Evolutionary conservation across 2,113 vertebrate species (phyloP).

Genomic region (Oophaga pumilio): DNA sequence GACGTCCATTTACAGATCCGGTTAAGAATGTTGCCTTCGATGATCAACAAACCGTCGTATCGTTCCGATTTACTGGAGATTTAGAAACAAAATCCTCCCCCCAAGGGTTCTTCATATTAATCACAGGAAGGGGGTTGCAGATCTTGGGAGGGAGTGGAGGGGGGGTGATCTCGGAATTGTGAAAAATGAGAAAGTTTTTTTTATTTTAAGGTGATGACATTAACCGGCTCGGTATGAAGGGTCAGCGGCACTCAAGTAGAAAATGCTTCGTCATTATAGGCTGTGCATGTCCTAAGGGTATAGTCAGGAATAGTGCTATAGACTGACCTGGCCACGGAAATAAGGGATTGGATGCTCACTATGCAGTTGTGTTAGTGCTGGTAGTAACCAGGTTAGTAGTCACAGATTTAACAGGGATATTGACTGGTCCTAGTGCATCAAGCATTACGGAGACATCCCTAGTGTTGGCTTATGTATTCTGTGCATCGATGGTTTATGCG

Average conservation of each 20-base stretch:
- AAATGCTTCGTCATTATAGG: slow-evolving; percentile 39
- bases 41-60: not conserved
- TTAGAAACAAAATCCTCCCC: not conserved
- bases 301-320: not conserved
- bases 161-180: not conserved
- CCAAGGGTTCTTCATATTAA: not conserved
- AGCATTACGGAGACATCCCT: not conserved
- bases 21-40: not conserved
- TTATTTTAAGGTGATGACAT: not conserved
- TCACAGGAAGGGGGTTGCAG: not conserved
- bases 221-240: not conserved
- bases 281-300: not conserved
- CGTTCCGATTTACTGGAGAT: not conserved
- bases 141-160: too few relatives aligned
- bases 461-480: not conserved
- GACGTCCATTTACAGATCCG: too few relatives aligned
- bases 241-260: not conserved
- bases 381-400: not conserved
- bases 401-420: not conserved
- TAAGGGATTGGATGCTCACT: not conserved
- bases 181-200: not conserved
- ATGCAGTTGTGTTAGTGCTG: not conserved
- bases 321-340: not conserved
- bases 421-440: not conserved
- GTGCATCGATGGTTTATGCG: not conserved